Evolutionary conservation across 2,797 vertebrate species (phyloP).

Genomic region (Antennarius maculatus): DNA sequence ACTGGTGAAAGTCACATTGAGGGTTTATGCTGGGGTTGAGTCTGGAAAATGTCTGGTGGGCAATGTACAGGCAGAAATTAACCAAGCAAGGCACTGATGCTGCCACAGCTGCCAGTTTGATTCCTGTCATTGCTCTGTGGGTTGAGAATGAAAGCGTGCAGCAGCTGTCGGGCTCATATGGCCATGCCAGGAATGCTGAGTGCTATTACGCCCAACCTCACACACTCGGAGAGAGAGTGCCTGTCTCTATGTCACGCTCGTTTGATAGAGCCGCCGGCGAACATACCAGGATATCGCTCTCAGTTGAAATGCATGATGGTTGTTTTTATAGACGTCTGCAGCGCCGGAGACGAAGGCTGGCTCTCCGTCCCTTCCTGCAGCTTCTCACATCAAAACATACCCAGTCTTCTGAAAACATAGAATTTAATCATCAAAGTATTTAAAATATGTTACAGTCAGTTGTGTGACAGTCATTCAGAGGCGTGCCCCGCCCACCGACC

Average conservation of each 20-base stretch:
- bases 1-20: neutral
- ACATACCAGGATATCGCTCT: neutral
- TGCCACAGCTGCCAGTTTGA: conserved; percentile 21
- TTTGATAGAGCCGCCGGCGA: too few species aligned
- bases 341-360: too few species aligned
- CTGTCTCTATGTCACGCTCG: conserved; percentile 13
- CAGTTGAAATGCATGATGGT: conserved; percentile 3
- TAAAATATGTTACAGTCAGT: too few species aligned
- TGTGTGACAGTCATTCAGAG: neutral
- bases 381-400: too few species aligned
- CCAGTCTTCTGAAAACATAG: too few species aligned
- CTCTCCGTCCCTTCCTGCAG: too few species aligned
- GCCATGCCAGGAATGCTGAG: conserved; percentile 14
- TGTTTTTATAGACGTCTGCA: neutral
- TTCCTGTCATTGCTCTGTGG: neutral
- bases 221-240: neutral
- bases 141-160: neutral
- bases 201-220: conserved; percentile 6
- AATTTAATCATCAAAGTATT: too few species aligned
- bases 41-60: conserved; percentile 23
- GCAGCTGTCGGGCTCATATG: conserved; percentile 33
- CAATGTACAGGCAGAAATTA: neutral
- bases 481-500: neutral
- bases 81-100: conserved; percentile 2
- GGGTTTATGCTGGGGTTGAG: neutral